phyloP scores from a whole-genome alignment of 2,888 invertebrate species.

The Drosophila maculinotata region DNA sequence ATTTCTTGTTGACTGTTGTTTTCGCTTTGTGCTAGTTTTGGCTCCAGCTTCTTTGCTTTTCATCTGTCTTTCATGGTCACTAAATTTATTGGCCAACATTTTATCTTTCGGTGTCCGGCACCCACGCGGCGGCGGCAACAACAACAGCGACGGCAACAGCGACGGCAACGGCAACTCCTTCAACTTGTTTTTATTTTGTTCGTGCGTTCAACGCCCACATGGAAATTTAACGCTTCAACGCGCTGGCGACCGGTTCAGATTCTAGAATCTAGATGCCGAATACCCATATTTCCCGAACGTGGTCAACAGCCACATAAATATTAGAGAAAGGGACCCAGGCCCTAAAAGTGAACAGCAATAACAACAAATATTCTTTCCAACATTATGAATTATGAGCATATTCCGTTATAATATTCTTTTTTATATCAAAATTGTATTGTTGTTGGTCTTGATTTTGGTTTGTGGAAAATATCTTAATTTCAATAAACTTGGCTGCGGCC shows the following conservation, averaged over 20 bases:
- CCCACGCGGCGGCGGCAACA: conserved; percentile 46
- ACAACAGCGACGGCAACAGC: conserved; percentile 19
- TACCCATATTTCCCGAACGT: conserved; percentile 45
- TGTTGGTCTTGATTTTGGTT: neutral
- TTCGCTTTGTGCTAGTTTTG: conserved; percentile 43
- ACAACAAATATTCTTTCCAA: conserved; percentile 32
- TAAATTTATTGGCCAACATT: conserved; percentile 77
- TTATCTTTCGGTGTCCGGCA: conserved; percentile 57
- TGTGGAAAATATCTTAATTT: conserved; percentile 68
- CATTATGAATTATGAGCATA: conserved; percentile 62
- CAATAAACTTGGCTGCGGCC: conserved; percentile 62
- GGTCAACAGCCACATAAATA: conserved; percentile 58
- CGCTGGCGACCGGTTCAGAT: conserved; percentile 61
- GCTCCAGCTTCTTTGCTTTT: conserved; percentile 41
- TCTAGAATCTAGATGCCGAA: conserved; percentile 45
- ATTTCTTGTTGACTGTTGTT: conserved; percentile 43
- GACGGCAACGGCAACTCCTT: conserved; percentile 48
- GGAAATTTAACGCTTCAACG: conserved; percentile 74
- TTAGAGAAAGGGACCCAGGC: conserved; percentile 19
- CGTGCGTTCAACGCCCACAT: conserved; percentile 64
- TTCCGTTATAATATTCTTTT: conserved; percentile 58
- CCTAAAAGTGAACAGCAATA: conserved; percentile 29
- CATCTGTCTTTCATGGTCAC: conserved; percentile 69
- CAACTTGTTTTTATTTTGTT: conserved; percentile 59
- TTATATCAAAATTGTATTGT: conserved; percentile 21